Percentiles rank a stretch among this genome's conserved stretches.
These are phyloP conservation scores for Chrysaora quinquecirrha DNA, from an alignment of 30 jellyfish, hydroid and myxozoan species.

Conservation along the genomic window DNA sequence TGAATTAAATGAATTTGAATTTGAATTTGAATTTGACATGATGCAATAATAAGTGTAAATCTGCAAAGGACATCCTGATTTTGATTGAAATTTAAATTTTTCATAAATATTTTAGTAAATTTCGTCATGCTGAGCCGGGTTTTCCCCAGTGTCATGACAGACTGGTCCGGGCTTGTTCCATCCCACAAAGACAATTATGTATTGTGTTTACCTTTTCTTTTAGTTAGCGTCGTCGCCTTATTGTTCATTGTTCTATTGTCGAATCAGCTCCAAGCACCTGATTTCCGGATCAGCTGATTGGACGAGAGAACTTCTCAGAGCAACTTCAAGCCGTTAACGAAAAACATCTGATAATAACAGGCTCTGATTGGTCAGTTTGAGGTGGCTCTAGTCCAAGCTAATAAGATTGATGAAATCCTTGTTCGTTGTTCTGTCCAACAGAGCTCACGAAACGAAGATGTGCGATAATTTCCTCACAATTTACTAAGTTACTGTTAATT, in stretches of 20 bases:
- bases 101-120: too few relatives aligned
- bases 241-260: neutral
- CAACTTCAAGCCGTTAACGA: neutral
- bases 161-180: neutral
- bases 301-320: neutral
- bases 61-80: too few relatives aligned
- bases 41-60: too few relatives aligned
- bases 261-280: neutral
- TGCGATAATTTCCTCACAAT: neutral
- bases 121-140: too few relatives aligned
- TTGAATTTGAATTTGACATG: too few relatives aligned
- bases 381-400: slow-evolving; percentile 5
- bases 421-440: slow-evolving; percentile 1
- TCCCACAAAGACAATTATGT: neutral
- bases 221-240: neutral
- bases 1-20: too few relatives aligned
- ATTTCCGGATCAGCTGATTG: neutral
- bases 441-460: slow-evolving; percentile 7
- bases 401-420: neutral
- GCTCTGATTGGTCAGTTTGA: slow-evolving; percentile 26
- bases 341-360: neutral
- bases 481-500: neutral
- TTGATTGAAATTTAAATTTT: too few relatives aligned
- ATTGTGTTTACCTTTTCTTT: neutral
- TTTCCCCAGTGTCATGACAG: neutral